A percentile compares a stretch with the other conserved stretches of the same genome.
Conservation (phyloP, 2,888 invertebrate species). For the Aromia moschata region DNA sequence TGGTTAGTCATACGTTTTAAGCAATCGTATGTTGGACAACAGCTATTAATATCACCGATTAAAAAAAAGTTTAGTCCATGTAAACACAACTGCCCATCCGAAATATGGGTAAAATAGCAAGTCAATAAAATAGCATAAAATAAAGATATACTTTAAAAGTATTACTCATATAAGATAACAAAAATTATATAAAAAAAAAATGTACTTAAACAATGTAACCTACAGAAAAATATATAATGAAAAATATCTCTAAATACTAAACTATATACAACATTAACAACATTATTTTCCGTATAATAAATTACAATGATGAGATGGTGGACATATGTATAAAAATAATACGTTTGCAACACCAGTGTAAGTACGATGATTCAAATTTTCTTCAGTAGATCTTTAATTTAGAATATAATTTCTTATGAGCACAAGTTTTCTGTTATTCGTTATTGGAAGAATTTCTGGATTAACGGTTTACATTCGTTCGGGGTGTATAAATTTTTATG, state of each 20-base stretch:
- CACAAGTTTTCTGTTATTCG: no score
- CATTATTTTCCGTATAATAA: conserved; percentile 22
- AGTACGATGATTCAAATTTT: conserved; percentile 24
- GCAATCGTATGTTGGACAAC: background rate
- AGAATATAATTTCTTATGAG: background rate
- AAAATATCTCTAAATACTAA: conserved; percentile 22
- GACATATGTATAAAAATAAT: conserved; percentile 31
- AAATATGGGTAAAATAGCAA: background rate
- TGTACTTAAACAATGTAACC: conserved; percentile 2
- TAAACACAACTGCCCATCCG: background rate
- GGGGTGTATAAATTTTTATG: no score
- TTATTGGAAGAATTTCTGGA: no score
- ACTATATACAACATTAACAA: conserved; percentile 34
- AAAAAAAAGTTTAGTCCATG: background rate
- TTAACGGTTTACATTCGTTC: no score
- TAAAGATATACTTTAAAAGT: conserved; percentile 7
- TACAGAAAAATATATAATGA: conserved; percentile 2
- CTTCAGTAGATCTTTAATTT: background rate
- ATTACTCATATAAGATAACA: conserved; percentile 24
- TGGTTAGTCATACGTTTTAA: background rate
- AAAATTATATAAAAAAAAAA: conserved; percentile 11
- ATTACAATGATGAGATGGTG: conserved; percentile 25
- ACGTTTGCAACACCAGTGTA: conserved; percentile 23
- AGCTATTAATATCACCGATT: background rate
- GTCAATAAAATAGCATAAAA: conserved; percentile 2